Evolutionary conservation across 2,888 invertebrate genomes (phyloP).

Genomic region (Leucania comma): DNA sequence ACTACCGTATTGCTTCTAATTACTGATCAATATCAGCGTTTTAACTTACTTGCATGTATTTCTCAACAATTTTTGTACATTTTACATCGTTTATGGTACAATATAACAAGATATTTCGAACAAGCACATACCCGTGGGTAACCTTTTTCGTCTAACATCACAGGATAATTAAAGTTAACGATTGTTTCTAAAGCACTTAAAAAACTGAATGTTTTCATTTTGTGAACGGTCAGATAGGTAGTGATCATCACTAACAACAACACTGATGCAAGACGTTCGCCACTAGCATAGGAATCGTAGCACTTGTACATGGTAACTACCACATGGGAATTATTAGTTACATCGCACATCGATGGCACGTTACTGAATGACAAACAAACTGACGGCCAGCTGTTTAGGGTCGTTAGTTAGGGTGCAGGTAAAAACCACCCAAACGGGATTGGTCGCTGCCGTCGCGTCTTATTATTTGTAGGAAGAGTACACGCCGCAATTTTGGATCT

Average conservation of each 20-base stretch:
- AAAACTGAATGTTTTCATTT: slow-evolving; percentile 71
- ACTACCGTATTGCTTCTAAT: slow-evolving; percentile 56
- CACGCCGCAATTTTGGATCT: not conserved
- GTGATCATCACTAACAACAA: slow-evolving; percentile 69
- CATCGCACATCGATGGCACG: slow-evolving; percentile 60
- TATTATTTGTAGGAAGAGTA: slow-evolving; percentile 28
- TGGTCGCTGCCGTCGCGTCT: slow-evolving; percentile 48
- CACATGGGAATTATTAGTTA: slow-evolving; percentile 61
- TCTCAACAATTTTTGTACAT: slow-evolving; percentile 28
- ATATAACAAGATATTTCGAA: not conserved
- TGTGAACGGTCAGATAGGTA: slow-evolving; percentile 66
- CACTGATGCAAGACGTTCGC: slow-evolving; percentile 68
- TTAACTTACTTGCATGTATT: slow-evolving; percentile 56
- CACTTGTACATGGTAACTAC: slow-evolving; percentile 54
- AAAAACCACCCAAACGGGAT: slow-evolving; percentile 70
- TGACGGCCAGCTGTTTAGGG: slow-evolving; percentile 66
- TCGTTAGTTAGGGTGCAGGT: slow-evolving; percentile 76
- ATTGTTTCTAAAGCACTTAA: slow-evolving; percentile 70
- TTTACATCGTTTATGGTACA: not conserved
- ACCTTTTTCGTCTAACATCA: slow-evolving; percentile 66
- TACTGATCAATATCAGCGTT: slow-evolving; percentile 52
- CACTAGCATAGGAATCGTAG: slow-evolving; percentile 54
- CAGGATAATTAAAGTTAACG: slow-evolving; percentile 74
- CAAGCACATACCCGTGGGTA: slow-evolving; percentile 68
- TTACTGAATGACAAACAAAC: slow-evolving; percentile 52